Evolutionary conservation across 37 sponge, comb jelly and placozoan species (phyloP), one percentile per base, ranked within the genome.

Genomic region (Crambe crambe): DNA sequence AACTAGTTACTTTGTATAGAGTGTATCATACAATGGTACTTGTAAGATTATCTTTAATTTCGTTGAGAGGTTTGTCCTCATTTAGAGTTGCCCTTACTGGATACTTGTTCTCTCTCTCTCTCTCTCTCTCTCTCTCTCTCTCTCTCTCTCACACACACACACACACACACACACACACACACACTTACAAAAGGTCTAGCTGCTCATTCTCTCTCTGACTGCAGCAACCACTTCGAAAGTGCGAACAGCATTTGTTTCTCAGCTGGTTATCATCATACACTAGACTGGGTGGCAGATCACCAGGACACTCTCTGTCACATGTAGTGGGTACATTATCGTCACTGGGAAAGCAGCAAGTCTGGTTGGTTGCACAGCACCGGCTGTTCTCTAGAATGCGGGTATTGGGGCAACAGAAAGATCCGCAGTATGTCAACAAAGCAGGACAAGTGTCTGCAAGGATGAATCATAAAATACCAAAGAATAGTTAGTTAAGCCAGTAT

Each of bases 151-250:
- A n/a, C n/a, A n/a, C n/a, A n/a, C n/a, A n/a, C n/a, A n/a, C n/a
- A n/a, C n/a, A n/a, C n/a, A n/a, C n/a, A n/a, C n/a, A n/a, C n/a
- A n/a, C n/a, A n/a, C n/a, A n/a, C n/a, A n/a, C n/a, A n/a, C n/a
- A n/a, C n/a, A 42, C 74, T 73, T 27, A 73, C 74, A 73, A 27
- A 1, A 56, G 6, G 42, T 73, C 74, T 5, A 73, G 35, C 17
- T 64, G 42, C n/a, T 63, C 47, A 56, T 92, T 85, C 34, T 89
- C 85, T 5, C 84, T 84, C 63, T 84, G 70, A 34, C 36, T 58
- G 37, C 84, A 84, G 34, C 84, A 84, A n/a, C 71, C 76, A 69
- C 37, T 37, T 57, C 57, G 15, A 61, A 84, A 76, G 71, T 84
- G 37, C 29, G 35, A 0, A 44, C 84, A 84, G 71, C 84, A 84